These are phyloP conservation scores for Leptosomus discolor DNA, from an alignment of 2,113 vertebrate genomes.

Conservation along the genomic window DNA sequence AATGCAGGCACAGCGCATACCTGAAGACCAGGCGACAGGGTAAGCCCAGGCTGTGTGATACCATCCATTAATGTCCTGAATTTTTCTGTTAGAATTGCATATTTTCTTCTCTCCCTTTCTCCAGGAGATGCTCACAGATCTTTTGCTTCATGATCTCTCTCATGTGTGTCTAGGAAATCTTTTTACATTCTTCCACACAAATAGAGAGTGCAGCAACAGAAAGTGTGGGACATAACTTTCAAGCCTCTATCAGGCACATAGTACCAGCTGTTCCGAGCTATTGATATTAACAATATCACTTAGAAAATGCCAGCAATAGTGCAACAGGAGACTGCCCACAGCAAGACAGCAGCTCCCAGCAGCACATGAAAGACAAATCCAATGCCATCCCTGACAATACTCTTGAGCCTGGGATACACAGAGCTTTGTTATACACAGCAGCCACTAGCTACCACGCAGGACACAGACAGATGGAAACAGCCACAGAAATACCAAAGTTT, in stretches of 20 bases:
- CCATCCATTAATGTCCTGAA: neutral
- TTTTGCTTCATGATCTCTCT: neutral
- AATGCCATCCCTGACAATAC: neutral
- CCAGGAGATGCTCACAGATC: neutral
- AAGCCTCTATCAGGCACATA: neutral
- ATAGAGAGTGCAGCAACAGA: neutral
- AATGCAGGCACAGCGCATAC: neutral
- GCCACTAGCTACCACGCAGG: neutral
- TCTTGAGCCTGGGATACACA: neutral
- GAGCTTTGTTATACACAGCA: neutral
- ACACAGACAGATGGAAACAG: neutral
- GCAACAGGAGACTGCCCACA: neutral
- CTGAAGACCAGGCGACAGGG: neutral
- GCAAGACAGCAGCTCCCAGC: neutral
- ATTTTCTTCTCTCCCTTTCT: neutral
- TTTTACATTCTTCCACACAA: neutral
- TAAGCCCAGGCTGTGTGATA: neutral
- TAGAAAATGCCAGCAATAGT: neutral
- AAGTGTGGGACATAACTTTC: neutral
- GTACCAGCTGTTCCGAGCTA: neutral
- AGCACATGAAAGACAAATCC: neutral
- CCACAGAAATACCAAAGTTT: neutral
- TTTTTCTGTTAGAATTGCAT: neutral
- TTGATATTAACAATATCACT: neutral
- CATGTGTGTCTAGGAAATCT: neutral